Base-by-base conservation (phyloP, 2,797 vertebrate species). In the Percopsis omiscomaycus region DNA sequence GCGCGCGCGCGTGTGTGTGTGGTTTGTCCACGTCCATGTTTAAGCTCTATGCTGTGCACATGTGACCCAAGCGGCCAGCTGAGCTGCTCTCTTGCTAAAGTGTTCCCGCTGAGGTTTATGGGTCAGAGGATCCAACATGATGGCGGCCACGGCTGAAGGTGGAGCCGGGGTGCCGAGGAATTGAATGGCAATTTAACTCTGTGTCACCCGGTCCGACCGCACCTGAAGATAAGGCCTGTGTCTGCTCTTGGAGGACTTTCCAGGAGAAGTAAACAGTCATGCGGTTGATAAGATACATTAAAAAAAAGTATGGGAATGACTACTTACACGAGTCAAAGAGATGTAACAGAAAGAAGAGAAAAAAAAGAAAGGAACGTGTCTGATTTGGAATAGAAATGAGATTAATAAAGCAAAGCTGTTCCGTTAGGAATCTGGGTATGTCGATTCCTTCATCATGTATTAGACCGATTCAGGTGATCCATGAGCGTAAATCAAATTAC, bases 171-270 rank as follows among this genome's bases (percentile, higher is more conserved):
- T 13, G 55, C 27, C 14, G 78, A 69, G 49, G 44, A 61, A 68
- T 84, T 79, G 71, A 81, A 59, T 57, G 57, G 47, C 59, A 72
- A 54, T 15, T 56, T 29, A 64, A 69, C 69, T 68, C 74, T 65
- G 72, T 77, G 76, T 60, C 42, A 80, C 68, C 69, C 53, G 58
- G 67, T 68, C 59, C 55, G 51, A 49, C 16, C 2, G 13, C 16
- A 69, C 27, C 55, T 70, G 48, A 13, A 75, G 66, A 53, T 66
- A 60, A 67, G 55, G 44, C 4, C 3, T 0, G 1, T 16, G 8
- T 14, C 56, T 15, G 46, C 29, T 66, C 49, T 27, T 12, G 59
- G 44, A 16, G 45, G 9, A 15, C 8, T 1, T 42, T 42, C 37
- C 47, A 48, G 47, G 4, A 48, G 11, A 15, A 48, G 14, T 3